Conservation (phyloP, 2,797 vertebrate genomes). For the Argentina silus region DNA sequence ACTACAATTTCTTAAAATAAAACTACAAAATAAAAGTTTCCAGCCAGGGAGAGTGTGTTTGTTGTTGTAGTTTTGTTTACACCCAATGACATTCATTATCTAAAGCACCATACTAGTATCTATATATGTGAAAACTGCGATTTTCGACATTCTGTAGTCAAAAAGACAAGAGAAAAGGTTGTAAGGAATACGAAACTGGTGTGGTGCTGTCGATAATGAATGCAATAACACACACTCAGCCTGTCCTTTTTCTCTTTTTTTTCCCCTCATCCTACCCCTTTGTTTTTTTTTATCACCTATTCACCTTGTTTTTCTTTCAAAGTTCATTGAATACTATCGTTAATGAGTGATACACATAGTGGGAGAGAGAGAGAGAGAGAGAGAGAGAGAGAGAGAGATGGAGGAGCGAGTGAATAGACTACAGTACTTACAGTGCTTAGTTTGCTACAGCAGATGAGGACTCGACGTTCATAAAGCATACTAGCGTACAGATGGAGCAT, state of each 20-base stretch:
- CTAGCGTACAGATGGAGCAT: slow-evolving; percentile 98
- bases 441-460: slow-evolving; percentile 96
- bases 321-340: neutral
- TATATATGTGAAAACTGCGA: neutral
- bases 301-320: too few relatives aligned
- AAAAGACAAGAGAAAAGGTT: neutral
- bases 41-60: too few relatives aligned
- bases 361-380: neutral
- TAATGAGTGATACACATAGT: neutral
- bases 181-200: neutral
- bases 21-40: too few relatives aligned
- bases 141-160: neutral
- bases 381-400: neutral
- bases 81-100: too few relatives aligned
- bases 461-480: slow-evolving; percentile 94
- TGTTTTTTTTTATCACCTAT: too few relatives aligned
- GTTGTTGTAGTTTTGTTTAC: too few relatives aligned
- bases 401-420: slow-evolving; percentile 10
- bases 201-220: neutral
- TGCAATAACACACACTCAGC: neutral
- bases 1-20: too few relatives aligned
- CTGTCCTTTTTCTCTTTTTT: neutral
- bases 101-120: too few relatives aligned
- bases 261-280: too few relatives aligned
- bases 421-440: slow-evolving; percentile 93